These are phyloP conservation scores for Rattus rattus DNA, from an alignment of 2,113 vertebrate species.

Conservation along the genomic window DNA sequence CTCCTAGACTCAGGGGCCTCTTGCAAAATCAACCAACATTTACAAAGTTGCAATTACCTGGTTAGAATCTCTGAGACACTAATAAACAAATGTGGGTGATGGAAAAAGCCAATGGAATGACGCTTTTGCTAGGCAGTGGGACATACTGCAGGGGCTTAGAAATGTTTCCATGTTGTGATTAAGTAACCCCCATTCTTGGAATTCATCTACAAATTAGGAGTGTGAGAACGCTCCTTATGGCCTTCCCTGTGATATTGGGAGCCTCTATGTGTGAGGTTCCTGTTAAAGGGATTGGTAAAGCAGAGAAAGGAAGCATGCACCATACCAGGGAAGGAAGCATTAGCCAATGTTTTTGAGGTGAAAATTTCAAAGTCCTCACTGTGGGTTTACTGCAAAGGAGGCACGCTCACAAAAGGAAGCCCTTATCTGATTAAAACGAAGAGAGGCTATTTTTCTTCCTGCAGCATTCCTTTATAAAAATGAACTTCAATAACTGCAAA, in stretches of 20 bases:
- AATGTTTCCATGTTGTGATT: background rate
- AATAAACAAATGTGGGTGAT: accelerated
- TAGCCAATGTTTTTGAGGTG: background rate
- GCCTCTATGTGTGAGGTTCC: background rate
- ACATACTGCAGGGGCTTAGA: background rate
- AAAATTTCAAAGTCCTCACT: background rate
- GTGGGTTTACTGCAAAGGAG: too few species aligned
- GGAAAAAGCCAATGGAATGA: accelerated
- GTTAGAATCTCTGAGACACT: background rate
- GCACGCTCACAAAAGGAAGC: background rate
- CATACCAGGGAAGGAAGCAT: background rate
- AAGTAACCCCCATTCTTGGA: background rate
- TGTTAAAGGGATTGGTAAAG: background rate
- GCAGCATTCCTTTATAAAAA: background rate
- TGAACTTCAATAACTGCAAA: background rate
- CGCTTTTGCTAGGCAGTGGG: accelerated
- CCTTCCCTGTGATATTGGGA: background rate
- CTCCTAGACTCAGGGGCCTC: background rate
- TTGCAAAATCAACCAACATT: background rate
- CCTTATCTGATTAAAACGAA: too few species aligned
- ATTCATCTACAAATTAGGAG: background rate
- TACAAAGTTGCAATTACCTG: background rate
- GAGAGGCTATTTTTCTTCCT: background rate
- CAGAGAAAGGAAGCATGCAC: background rate
- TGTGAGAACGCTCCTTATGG: background rate